Evolutionary conservation across 2,113 vertebrate species (phyloP).

Genomic region (Burhinus oedicnemus): DNA sequence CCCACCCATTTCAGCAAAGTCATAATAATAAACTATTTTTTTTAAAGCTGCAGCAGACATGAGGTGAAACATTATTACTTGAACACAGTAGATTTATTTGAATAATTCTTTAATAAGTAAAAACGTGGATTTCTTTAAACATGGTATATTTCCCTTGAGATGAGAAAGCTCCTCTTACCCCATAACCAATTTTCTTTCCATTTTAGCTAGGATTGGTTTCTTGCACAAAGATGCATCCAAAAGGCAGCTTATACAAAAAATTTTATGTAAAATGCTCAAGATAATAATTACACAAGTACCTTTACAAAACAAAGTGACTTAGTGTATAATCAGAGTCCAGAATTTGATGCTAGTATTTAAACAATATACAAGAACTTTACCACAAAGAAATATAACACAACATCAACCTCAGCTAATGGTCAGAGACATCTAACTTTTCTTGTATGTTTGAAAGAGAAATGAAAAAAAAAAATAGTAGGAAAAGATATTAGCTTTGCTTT

Average conservation of each 20-base stretch:
- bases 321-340: background rate
- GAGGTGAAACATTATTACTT: background rate
- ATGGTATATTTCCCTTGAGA: background rate
- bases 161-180: background rate
- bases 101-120: background rate
- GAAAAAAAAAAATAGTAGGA: background rate
- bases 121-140: background rate
- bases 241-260: background rate
- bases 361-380: background rate
- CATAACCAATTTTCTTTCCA: background rate
- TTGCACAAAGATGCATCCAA: background rate
- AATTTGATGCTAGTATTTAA: background rate
- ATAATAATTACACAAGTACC: background rate
- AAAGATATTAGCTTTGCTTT: conserved; percentile 1
- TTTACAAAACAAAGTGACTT: background rate
- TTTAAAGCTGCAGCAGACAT: background rate
- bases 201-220: background rate
- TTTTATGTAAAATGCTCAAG: background rate
- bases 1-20: background rate
- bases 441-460: background rate
- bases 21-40: background rate
- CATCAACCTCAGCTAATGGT: background rate
- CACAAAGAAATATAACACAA: background rate
- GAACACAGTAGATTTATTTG: background rate
- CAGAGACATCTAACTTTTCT: background rate